These are phyloP conservation scores for Pseudorasbora parva DNA, from an alignment of 2,113 vertebrate genomes.

Conservation along the genomic window DNA sequence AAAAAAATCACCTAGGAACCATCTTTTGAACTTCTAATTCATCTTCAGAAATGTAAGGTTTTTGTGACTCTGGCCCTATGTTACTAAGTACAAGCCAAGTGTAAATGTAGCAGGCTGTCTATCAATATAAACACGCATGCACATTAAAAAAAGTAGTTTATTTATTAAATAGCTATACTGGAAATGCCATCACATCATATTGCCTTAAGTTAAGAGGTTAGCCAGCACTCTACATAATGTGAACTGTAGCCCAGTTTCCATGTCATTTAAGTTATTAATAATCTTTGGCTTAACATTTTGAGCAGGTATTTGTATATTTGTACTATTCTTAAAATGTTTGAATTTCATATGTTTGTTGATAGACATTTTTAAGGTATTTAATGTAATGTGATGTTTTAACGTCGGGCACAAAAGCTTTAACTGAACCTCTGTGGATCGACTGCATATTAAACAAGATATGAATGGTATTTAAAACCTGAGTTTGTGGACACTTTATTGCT, in stretches of 20 bases:
- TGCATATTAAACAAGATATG: background rate
- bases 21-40: background rate
- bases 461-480: conserved; percentile 23
- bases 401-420: conserved; percentile 24
- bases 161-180: background rate
- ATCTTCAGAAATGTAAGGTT: background rate
- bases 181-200: background rate
- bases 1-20: background rate
- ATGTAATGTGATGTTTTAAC: background rate
- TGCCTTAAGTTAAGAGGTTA: background rate
- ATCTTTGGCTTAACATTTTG: background rate
- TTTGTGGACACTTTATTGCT: conserved; percentile 1
- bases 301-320: conserved; percentile 10
- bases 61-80: background rate
- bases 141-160: background rate
- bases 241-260: background rate
- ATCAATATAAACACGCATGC: background rate
- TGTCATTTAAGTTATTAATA: background rate
- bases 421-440: background rate
- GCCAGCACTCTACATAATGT: background rate
- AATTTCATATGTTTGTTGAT: background rate
- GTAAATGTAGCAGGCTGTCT: background rate
- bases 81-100: background rate
- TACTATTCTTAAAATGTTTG: background rate
- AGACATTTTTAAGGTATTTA: background rate